A percentile compares a stretch with the other conserved stretches of the same genome.
Evolutionary conservation across 2,797 vertebrate species (phyloP).

Genomic region (Stomatorhinus walkeri): DNA sequence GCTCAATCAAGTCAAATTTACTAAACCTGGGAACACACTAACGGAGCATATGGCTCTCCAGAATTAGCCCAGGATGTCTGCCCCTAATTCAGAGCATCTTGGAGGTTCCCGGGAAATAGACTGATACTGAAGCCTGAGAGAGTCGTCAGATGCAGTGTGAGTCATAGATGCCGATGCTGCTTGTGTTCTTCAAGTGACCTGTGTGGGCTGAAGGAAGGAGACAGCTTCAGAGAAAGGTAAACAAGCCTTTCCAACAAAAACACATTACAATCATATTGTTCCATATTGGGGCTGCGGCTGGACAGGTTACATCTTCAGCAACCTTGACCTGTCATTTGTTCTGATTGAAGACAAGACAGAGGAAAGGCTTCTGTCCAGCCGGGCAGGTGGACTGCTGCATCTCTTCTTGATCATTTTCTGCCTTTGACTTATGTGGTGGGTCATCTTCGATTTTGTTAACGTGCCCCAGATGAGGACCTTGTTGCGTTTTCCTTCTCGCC

Average conservation of each 20-base stretch:
- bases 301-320: conserved; percentile 1
- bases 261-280: background rate
- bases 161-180: background rate
- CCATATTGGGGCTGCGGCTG: background rate
- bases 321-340: background rate
- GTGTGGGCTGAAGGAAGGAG: background rate
- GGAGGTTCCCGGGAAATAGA: background rate
- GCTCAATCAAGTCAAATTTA: background rate
- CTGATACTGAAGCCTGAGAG: background rate
- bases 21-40: background rate
- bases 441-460: background rate
- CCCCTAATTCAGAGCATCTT: background rate
- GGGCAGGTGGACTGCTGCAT: background rate
- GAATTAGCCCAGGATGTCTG: background rate
- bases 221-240: background rate
- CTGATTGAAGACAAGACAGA: background rate
- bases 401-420: background rate
- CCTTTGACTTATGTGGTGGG: background rate
- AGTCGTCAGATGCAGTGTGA: background rate
- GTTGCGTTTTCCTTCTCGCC: background rate
- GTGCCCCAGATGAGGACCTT: background rate
- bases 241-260: background rate
- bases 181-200: background rate
- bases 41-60: background rate
- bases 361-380: background rate